Evolutionary conservation across 2,888 invertebrate genomes (phyloP), one percentile per base, ranked within the genome.

Genomic region (Latrodectus hesperus): DNA sequence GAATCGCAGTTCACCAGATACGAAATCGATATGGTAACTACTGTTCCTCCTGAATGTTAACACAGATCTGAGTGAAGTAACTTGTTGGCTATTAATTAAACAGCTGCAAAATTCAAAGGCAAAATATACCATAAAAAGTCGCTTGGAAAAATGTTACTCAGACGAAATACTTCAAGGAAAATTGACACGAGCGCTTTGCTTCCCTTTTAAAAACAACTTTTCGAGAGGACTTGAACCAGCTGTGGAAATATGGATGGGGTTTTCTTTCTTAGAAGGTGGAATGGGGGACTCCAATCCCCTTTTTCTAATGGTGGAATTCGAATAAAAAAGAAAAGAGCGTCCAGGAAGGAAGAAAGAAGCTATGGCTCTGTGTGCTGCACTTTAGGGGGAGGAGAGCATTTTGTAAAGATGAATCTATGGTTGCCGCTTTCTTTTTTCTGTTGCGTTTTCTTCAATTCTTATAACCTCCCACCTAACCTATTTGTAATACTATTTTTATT

Each of bases 171-270:
- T 38, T 60, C 60, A 6, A 11, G 14, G 60, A 60, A 60, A 60
- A 38, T 38, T 60, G 60, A 60, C 60, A 9, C 60, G 11, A 10
- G 60, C 60, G n/a, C n/a, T 60, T 12, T n/a, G 14, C n/a, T 60
- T 60, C n/a, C 12, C 60, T 60, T 16, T 60, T 60, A 12, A 14
- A 60, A 60, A 60, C 60, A 60, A 60, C 60, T n/a, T n/a, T 60
- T 55, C 14, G 10, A 60, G 60, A 60, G 11, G 60, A n/a, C 38
- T 60, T n/a, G 60, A 60, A 38, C 60, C 60, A 60, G 60, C 60
- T 60, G 60, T 60, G 60, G 60, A 60, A 60, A 60, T 60, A 60
- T 60, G 60, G 12, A 60, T 60, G 60, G 60, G 12, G 60, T 60
- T 60, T 60, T 60, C 60, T 60, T 60, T 60, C 60, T 60, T 60